Evolutionary conservation across 2,888 invertebrate genomes (phyloP), one percentile per base, ranked within the genome.

Genomic region (Thalpophila matura): DNA sequence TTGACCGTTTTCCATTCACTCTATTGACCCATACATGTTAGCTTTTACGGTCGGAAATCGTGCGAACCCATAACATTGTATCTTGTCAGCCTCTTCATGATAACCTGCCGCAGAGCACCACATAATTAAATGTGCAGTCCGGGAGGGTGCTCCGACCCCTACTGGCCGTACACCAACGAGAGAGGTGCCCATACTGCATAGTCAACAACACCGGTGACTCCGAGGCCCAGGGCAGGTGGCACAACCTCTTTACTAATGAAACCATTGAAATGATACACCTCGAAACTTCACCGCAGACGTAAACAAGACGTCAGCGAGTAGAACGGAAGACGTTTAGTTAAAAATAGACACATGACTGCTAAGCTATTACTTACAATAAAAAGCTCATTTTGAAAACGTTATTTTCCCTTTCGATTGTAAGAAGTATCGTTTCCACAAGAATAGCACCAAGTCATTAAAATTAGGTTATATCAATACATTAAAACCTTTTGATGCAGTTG

Each of bases 301-400:
- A 92, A 93, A 93, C 89, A 91, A 91, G 86, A 88, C 88, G 88
- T 89, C 86, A 89, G 81, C 67, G 81, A 71, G 55, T 55, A 67
- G 65, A 80, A 84, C 82, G 83, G 83, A 88, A 88, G 77, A 87
- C 68, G 74, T 85, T 81, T 74, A 83, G 89, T 74, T 92, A 92
- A 72, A 90, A 91, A 92, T 93, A 93, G 92, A 88, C 61, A 77
- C 67, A 73, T 76, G 70, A 70, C 60, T 56, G 57, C 55, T 54
- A 47, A 51, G 50, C 22, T 35, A 57, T 47, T 92, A 96, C 96
- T 96, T 89, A 96, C 96, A 96, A 96, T 84, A 96, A 92, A 91
- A 96, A 96, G 91, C 96, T 96, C 96, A 96, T 96, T 85, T 89
- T 95, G 83, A 62, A 71, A 65, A 72, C 72, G 74, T 71, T 67